A percentile compares a stretch with the other conserved stretches of the same genome.
Evolutionary conservation across 2,797 vertebrate genomes (phyloP).

Genomic region (Sebastes matsubarae): DNA sequence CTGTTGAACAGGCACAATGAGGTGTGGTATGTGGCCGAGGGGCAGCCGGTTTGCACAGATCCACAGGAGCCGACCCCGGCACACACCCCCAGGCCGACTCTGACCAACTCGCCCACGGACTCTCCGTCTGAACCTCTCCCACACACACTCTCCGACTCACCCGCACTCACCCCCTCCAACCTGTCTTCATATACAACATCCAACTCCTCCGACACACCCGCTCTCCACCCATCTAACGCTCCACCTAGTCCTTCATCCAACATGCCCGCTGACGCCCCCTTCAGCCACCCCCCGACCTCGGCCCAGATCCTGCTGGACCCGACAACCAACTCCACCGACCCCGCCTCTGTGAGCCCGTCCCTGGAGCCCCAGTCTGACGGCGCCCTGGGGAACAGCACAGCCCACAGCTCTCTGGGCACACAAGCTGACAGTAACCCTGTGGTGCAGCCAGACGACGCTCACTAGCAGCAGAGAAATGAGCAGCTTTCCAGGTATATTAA

Average conservation of each 20-base stretch:
- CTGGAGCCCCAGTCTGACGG: constrained; percentile 36
- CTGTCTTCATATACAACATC: neutral
- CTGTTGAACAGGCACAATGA: constrained; percentile 85
- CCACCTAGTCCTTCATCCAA: constrained; percentile 20
- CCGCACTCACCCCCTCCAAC: constrained; percentile 24
- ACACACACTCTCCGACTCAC: constrained; percentile 33
- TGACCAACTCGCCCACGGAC: constrained; percentile 10
- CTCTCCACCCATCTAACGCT: constrained; percentile 12
- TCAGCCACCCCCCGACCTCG: constrained; percentile 27
- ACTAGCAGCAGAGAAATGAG: constrained; percentile 26
- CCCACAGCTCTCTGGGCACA: constrained; percentile 30
- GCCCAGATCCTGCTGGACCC: constrained; percentile 22
- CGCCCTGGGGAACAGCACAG: constrained; percentile 52
- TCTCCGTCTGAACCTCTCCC: constrained; percentile 13
- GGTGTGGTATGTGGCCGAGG: constrained; percentile 83
- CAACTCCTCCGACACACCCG: constrained; percentile 30
- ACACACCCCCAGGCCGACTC: constrained; percentile 33
- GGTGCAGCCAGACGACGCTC: constrained; percentile 17
- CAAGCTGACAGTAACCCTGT: constrained; percentile 15
- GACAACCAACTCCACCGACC: constrained; percentile 24
- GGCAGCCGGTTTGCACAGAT: constrained; percentile 71
- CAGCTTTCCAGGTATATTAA: constrained; percentile 1
- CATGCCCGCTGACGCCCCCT: neutral
- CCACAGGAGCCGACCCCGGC: constrained; percentile 70
- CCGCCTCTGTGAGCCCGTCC: constrained; percentile 14